A percentile compares a stretch with the other conserved stretches of the same genome.
phyloP scores from a whole-genome alignment of 1,140 invertebrate genomes.

The Sycobia sp. region DNA sequence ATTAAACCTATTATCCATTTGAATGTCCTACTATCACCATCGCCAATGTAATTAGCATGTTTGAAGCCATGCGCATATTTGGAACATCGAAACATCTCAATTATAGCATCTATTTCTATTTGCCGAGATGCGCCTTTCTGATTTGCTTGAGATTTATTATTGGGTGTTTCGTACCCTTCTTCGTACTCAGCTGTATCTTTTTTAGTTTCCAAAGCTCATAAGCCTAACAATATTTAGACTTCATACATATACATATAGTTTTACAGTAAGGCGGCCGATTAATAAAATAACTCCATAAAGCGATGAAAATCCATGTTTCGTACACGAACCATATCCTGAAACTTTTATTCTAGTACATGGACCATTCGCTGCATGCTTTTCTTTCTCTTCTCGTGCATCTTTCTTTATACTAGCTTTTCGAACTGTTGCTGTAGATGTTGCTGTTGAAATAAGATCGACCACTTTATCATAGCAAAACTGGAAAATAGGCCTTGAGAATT shows the following conservation, averaged over 20 bases:
- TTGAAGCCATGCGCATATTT: slow-evolving; percentile 3
- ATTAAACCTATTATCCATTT: slow-evolving; percentile 9
- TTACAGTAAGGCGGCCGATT: not conserved
- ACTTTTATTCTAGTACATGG: not conserved
- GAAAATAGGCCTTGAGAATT: too few relatives aligned
- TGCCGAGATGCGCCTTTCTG: not conserved
- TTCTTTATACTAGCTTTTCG: not conserved
- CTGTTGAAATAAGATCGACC: not conserved
- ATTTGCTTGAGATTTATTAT: not conserved
- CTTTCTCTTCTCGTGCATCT: not conserved
- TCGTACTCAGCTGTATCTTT: not conserved
- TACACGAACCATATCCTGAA: not conserved
- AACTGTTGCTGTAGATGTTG: not conserved
- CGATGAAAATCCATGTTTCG: slow-evolving; percentile 1
- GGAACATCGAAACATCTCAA: slow-evolving; percentile 29
- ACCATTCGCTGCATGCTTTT: too few relatives aligned
- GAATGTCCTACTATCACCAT: slow-evolving; percentile 32
- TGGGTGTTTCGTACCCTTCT: not conserved
- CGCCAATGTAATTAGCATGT: slow-evolving; percentile 29
- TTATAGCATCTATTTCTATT: slow-evolving; percentile 1
- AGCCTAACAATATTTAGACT: not conserved
- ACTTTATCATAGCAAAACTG: not conserved
- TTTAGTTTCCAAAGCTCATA: not conserved
- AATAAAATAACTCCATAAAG: not conserved
- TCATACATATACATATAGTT: not conserved